Evolutionary conservation across 2,113 vertebrate species (phyloP).

Genomic region (Crypturellus undulatus): DNA sequence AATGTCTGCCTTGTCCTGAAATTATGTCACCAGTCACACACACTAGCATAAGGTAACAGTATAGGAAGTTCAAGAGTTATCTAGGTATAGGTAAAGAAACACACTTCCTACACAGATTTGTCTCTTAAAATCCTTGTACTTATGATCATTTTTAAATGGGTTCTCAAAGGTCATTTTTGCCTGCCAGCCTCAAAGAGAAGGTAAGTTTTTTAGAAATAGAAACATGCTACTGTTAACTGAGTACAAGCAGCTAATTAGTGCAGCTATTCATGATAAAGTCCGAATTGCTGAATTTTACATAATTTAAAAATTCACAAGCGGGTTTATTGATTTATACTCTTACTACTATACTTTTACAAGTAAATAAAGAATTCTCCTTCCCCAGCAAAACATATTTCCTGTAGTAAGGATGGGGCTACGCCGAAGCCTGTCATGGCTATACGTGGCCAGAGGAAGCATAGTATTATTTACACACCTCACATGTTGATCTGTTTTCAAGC

Average conservation of each 20-base stretch:
- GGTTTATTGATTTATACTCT: not conserved
- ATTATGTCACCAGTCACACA: not conserved
- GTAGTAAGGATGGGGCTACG: not conserved
- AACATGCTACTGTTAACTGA: not conserved
- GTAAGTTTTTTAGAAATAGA: not conserved
- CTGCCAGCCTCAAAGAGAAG: not conserved
- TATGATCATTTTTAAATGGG: not conserved
- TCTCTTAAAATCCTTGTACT: not conserved
- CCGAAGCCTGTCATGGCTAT: not conserved
- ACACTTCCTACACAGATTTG: not conserved
- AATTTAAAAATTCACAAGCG: not conserved
- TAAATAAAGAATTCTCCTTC: not conserved
- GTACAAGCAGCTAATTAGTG: not conserved
- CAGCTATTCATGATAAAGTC: not conserved
- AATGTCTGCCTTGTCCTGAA: not conserved
- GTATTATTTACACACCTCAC: not conserved
- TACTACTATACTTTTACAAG: not conserved
- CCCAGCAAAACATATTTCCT: not conserved
- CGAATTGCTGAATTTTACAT: not conserved
- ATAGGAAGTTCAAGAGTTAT: not conserved
- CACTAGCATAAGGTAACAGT: not conserved
- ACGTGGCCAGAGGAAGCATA: not conserved
- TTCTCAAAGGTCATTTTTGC: not conserved
- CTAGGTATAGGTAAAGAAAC: not conserved
- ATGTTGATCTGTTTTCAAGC: not conserved